A percentile compares a stretch with the other conserved stretches of the same genome.
Conservation (phyloP, 2,113 vertebrate genomes). For the Australoheros scitulus region DNA sequence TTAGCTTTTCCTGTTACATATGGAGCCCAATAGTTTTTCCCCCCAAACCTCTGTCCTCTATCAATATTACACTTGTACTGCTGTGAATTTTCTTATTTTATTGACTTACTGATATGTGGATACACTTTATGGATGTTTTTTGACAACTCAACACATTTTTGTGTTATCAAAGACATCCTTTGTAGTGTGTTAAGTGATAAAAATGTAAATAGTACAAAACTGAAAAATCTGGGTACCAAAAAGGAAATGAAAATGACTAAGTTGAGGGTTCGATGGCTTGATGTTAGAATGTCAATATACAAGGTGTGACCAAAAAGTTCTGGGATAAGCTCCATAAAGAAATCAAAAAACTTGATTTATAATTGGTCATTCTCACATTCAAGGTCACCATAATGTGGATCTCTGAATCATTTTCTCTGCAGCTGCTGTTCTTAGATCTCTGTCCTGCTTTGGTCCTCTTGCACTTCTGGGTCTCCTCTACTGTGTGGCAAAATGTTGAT, state of each 20-base stretch:
- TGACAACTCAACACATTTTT: neutral
- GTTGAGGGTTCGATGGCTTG: neutral
- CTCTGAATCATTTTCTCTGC: neutral
- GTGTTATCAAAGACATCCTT: conserved; percentile 4
- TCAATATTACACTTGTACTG: neutral
- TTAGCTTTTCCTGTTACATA: conserved; percentile 51
- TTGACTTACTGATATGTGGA: neutral
- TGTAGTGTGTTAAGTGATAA: neutral
- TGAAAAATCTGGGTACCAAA: neutral
- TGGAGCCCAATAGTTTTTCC: neutral
- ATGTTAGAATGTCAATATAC: neutral
- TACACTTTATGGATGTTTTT: neutral
- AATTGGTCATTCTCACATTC: neutral
- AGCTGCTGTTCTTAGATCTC: neutral
- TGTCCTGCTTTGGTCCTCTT: neutral
- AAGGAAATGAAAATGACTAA: neutral
- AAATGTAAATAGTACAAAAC: neutral
- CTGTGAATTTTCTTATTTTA: neutral
- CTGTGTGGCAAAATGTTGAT: too few species aligned
- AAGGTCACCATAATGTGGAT: neutral
- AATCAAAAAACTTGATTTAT: neutral
- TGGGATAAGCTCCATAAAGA: neutral
- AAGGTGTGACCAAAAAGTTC: neutral
- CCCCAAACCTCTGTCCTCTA: neutral
- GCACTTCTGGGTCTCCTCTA: too few species aligned